Conservation (phyloP, 2,888 invertebrate genomes). For the Hyppa rectilinea region DNA sequence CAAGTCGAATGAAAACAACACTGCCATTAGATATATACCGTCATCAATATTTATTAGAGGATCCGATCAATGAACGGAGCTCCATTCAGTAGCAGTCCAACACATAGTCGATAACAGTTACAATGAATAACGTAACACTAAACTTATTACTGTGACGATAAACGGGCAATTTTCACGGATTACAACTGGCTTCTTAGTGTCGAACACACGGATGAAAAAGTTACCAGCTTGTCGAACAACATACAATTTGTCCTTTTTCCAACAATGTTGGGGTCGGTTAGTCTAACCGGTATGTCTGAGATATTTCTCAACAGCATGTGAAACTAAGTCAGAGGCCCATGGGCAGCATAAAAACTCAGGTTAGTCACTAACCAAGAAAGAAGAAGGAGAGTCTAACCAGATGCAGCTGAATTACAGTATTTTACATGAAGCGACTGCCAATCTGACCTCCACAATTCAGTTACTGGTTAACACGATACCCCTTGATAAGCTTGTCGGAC, state of each 20-base stretch:
- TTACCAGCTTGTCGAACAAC: slow-evolving; percentile 29
- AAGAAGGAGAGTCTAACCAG: too few relatives aligned
- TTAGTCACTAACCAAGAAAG: too few relatives aligned
- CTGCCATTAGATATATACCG: neutral
- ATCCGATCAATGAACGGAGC: slow-evolving; percentile 50
- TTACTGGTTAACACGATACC: neutral
- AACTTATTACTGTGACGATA: slow-evolving; percentile 76
- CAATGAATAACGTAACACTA: slow-evolving; percentile 66
- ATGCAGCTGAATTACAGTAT: neutral
- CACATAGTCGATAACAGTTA: slow-evolving; percentile 63
- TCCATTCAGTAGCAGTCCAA: slow-evolving; percentile 63
- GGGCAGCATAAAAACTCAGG: too few relatives aligned
- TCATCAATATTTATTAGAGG: slow-evolving; percentile 55
- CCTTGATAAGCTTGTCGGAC: slow-evolving; percentile 17
- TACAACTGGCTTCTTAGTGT: slow-evolving; percentile 67
- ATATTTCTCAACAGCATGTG: too few relatives aligned
- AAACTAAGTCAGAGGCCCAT: too few relatives aligned
- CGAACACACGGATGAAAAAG: slow-evolving; percentile 66
- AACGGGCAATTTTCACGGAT: slow-evolving; percentile 80
- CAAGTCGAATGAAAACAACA: neutral
- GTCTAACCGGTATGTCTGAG: too few relatives aligned
- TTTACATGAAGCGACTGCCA: neutral
- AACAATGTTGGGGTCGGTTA: too few relatives aligned
- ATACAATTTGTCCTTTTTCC: neutral
- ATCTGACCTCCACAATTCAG: neutral